Base-by-base conservation (phyloP, 2,797 vertebrate genomes). In the Sebastes nivosus region DNA sequence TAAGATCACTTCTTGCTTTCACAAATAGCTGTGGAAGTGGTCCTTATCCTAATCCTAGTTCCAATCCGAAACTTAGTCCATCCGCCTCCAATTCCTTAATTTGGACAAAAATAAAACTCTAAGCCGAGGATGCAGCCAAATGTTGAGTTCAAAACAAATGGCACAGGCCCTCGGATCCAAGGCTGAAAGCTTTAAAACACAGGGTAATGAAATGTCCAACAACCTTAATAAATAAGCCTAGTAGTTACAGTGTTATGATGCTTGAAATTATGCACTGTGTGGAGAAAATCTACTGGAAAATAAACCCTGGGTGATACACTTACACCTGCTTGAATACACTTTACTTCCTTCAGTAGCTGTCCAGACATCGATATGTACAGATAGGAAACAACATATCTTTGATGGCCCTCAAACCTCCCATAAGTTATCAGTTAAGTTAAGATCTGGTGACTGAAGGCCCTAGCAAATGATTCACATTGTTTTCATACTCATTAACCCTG, bases 181-280 rank as follows among this genome's bases (percentile, higher is more conserved):
- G 75, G 86, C 94, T 94, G 92, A 89, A 95, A 95, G 64, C 93
- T 93, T 91, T 80, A 86, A 93, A 95, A 95, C 77, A 94, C 76
- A 93, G 30, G 20, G 81, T 78, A 85, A 88, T 85, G 69, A 91
- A 90, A 90, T 77, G 38, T 79, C 72, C 54, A 83, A 64, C 60
- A 87, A 34, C 8, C 5, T 74, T 27, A 67, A 74, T 8, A 67
- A 42, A 50, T 10, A 65, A 16, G 6, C 50, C 38, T 42, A 42
- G 38, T 6, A 16, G 1, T 68, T 29, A 74, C 8, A 81, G 27
- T 25, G 72, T 63, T 70, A 27, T 67, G 25, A 10, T 64, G 14
- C 20, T 24, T 46, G 18, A 63, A 8, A 73, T 58, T 3, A 46
- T 36, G 3, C 30, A 69, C 52, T 1, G 3, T 38, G 4, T 67